phyloP scores from a whole-genome alignment of 2,113 vertebrate genomes.

The Tylochromis polylepis region DNA sequence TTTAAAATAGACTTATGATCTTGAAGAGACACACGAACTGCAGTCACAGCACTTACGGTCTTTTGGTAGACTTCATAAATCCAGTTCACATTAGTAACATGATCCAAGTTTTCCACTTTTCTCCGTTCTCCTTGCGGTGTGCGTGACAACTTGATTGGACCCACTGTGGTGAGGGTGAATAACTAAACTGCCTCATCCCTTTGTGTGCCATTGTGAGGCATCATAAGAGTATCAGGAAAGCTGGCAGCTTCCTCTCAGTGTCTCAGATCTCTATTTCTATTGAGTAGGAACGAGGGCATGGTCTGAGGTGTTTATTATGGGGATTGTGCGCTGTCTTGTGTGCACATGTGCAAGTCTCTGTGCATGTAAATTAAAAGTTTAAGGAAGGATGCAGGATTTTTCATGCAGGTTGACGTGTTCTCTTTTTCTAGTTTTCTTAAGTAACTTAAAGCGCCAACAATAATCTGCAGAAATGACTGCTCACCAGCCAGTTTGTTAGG shows the following conservation, averaged over 20 bases:
- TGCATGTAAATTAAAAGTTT: neutral
- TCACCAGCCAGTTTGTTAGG: neutral
- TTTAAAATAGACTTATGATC: neutral
- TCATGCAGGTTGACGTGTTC: neutral
- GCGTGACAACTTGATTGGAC: slow-evolving; percentile 15
- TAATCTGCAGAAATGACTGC: neutral
- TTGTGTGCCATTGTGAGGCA: slow-evolving; percentile 29
- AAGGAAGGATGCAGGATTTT: neutral
- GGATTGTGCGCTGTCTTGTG: slow-evolving; percentile 43
- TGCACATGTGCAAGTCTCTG: neutral
- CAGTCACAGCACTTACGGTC: neutral
- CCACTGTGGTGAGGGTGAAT: slow-evolving; percentile 41
- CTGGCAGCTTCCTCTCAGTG: slow-evolving; percentile 39
- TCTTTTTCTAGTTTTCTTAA: neutral
- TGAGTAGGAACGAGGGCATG: slow-evolving; percentile 53
- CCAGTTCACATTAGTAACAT: slow-evolving; percentile 28
- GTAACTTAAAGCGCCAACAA: neutral
- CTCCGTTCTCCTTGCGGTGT: slow-evolving; percentile 8
- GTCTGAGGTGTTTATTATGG: slow-evolving; percentile 45
- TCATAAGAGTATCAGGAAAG: slow-evolving; percentile 6
- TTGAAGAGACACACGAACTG: neutral
- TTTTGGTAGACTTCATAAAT: slow-evolving; percentile 2
- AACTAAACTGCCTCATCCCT: neutral
- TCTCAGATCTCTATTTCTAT: slow-evolving; percentile 56
- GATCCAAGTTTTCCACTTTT: slow-evolving; percentile 30